Conservation (phyloP, 30 jellyfish, hydroid and myxozoan species). For the Turritopsis dohrnii region DNA sequence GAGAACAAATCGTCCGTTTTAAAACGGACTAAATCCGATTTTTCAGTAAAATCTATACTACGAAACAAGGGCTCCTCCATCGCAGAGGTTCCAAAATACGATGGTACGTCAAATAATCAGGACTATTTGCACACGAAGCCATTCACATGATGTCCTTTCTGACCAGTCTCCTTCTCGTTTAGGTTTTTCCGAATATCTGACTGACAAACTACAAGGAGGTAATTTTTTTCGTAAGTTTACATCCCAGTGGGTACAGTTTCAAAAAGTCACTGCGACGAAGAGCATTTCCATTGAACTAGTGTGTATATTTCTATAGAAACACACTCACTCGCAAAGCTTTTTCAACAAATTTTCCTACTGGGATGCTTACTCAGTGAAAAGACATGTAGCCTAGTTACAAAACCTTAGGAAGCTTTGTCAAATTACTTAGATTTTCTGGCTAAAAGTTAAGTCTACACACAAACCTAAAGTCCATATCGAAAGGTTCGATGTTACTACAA, state of each 20-base stretch:
- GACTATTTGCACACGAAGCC: constrained; percentile 2
- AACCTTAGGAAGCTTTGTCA: too few species aligned
- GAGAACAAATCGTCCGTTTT: constrained; percentile 10
- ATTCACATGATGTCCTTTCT: background rate
- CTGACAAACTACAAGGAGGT: constrained; percentile 46
- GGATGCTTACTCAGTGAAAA: background rate
- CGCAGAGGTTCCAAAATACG: background rate
- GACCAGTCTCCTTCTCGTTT: background rate
- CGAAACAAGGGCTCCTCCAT: constrained; percentile 1
- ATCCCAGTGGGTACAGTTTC: too few species aligned
- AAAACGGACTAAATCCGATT: constrained; percentile 32
- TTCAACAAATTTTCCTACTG: background rate
- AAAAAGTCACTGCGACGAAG: too few species aligned
- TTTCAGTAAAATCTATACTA: constrained; percentile 6
- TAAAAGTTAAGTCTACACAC: too few species aligned
- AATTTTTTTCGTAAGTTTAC: too few species aligned
- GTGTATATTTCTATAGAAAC: too few species aligned
- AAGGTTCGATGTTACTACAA: too few species aligned
- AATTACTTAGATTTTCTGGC: too few species aligned
- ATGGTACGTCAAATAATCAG: background rate
- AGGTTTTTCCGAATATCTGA: constrained; percentile 40
- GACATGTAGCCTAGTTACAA: too few species aligned
- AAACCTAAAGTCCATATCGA: too few species aligned
- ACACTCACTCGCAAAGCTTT: too few species aligned
- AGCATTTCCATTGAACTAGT: too few species aligned